Percentiles rank a stretch among this genome's conserved stretches.
These are phyloP conservation scores for Standfussiana lucernea DNA, from an alignment of 2,888 invertebrate genomes.

Conservation along the genomic window DNA sequence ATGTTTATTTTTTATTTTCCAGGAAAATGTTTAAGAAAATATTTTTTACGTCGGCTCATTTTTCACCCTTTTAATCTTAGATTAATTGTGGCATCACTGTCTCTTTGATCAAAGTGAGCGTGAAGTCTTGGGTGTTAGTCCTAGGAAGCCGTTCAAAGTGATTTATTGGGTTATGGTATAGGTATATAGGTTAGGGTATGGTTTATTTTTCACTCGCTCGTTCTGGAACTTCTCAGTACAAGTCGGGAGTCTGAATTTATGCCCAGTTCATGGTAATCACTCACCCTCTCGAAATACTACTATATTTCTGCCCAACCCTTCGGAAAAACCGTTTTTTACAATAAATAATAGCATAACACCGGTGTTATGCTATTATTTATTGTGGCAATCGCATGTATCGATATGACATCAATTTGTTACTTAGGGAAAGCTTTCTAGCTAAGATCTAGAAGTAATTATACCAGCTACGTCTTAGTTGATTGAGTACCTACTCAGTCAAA, in stretches of 20 bases:
- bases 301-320: neutral
- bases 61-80: neutral
- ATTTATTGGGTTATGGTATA: too few relatives aligned
- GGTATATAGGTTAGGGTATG: too few relatives aligned
- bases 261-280: neutral
- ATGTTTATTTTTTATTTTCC: neutral
- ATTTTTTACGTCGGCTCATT: neutral
- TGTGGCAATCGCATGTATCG: neutral
- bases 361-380: neutral
- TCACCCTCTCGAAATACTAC: neutral
- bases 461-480: neutral
- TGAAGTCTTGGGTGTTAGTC: neutral
- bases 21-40: neutral
- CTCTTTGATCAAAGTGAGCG: neutral
- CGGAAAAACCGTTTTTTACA: too few relatives aligned
- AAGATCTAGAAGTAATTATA: neutral
- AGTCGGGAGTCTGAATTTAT: neutral
- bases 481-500: neutral
- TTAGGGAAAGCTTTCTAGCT: neutral
- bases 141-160: neutral
- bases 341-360: too few relatives aligned
- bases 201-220: too few relatives aligned
- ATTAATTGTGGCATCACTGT: neutral
- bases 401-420: neutral
- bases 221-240: neutral